Evolutionary conservation across 2,113 vertebrate genomes (phyloP).

Genomic region (Pteropus alecto): DNA sequence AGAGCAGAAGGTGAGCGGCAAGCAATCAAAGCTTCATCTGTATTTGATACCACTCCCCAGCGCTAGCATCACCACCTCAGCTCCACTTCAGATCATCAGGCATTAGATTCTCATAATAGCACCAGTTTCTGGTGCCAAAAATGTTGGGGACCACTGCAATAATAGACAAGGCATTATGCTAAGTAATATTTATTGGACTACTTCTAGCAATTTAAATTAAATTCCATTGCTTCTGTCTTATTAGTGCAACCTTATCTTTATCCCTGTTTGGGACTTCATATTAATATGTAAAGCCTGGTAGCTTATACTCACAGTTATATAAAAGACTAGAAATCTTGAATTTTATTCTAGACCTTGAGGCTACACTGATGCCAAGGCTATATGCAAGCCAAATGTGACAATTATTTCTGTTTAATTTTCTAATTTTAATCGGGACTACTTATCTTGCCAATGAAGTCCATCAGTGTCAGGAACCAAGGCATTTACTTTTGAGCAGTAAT

Average conservation of each 20-base stretch:
- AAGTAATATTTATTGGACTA: not conserved
- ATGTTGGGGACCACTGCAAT: too few species aligned
- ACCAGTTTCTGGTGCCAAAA: too few species aligned
- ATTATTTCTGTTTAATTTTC: constrained; percentile 50
- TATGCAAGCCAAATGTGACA: not conserved
- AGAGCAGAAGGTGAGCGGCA: too few species aligned
- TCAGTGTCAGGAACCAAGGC: not conserved
- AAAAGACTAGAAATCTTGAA: not conserved
- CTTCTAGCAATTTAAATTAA: not conserved
- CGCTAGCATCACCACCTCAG: too few species aligned
- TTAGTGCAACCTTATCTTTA: not conserved
- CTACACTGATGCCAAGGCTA: not conserved
- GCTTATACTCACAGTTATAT: not conserved
- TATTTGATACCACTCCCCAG: too few species aligned
- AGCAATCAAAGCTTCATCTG: too few species aligned
- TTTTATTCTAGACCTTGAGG: not conserved
- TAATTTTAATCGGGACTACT: constrained; percentile 40
- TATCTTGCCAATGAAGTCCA: not conserved
- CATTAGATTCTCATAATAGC: too few species aligned
- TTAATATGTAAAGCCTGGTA: not conserved
- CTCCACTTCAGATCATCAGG: too few species aligned
- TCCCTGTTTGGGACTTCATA: not conserved
- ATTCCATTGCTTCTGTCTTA: not conserved
- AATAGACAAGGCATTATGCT: not conserved
- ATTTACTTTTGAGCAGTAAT: not conserved